Base-by-base conservation (phyloP, 2,113 vertebrate genomes). In the Oryzias javanicus region DNA sequence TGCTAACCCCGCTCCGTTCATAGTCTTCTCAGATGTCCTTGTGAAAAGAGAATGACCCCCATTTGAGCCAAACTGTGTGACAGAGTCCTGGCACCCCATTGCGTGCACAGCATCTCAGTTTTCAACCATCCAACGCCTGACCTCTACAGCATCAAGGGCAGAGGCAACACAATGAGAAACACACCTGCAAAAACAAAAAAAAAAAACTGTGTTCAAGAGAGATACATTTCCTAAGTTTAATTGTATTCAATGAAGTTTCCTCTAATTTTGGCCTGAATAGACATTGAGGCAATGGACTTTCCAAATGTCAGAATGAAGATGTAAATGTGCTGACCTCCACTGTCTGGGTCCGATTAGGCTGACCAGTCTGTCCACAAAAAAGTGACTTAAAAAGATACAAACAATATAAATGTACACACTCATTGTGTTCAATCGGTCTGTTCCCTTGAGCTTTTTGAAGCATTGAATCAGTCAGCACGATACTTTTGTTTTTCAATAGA, bases 291-390 rank as follows among this genome's bases (percentile, higher is more conserved):
- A 56, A 59, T 48, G 42, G 42, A 18, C 74, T 83, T 76, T 82
- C 63, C 71, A 75, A 83, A 84, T 74, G 82, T 64, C 67, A 61
- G 66, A 61, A 69, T 64, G 64, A 77, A 75, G 77, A 67, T 70
- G 79, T 60, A 76, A 67, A 64, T 81, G 73, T 79, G 71, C 69
- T 58, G 75, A 57, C 72, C 82, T 78, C 81, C 78, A 64, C 54
- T 46, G 58, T 81, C 85, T 91, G 83, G 72, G 51, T 84, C 84
- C 82, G 69, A 89, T 91, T 90, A 88, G 67, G 57, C 44, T 20
- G 17, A 55, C 25, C 40, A 66, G 68, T 74, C 54, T 59, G 54
- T n/a, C 44, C 58, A 65, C 70, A 50, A 61, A 19, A 5, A 35
- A 35, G 35, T 35, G 44, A 55, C 18, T 24, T 53, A 46, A 60